Conservation (phyloP, 2,797 vertebrate genomes). For the Florisuga fusca region DNA sequence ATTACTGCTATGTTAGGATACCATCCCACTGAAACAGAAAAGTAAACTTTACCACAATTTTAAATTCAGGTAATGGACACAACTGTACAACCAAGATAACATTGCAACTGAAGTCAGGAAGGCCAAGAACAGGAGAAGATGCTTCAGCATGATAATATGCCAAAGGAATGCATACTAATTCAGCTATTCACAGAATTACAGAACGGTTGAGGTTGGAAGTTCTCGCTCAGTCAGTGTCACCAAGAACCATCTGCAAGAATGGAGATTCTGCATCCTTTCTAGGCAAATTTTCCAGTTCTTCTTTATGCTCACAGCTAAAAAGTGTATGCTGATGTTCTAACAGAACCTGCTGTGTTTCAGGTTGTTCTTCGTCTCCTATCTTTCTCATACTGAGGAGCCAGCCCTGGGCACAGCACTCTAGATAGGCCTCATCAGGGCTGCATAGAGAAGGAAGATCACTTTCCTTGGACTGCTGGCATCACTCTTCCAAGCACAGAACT, state of each 20-base stretch:
- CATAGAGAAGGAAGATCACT: background rate
- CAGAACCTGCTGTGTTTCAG: background rate
- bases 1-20: background rate
- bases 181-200: background rate
- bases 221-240: background rate
- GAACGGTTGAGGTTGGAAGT: background rate
- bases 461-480: background rate
- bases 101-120: background rate
- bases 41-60: background rate
- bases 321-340: background rate
- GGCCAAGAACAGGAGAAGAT: background rate
- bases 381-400: no score
- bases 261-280: background rate
- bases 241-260: background rate
- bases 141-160: background rate
- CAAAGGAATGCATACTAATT: background rate
- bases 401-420: no score
- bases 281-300: background rate
- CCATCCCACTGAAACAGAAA: background rate
- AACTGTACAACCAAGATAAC: background rate
- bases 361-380: background rate
- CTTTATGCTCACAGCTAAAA: background rate
- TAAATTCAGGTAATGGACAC: background rate
- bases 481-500: background rate
- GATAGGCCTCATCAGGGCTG: background rate